These are phyloP conservation scores for Lacerta bilineata DNA, from an alignment of 2,797 vertebrate genomes.

Conservation along the genomic window DNA sequence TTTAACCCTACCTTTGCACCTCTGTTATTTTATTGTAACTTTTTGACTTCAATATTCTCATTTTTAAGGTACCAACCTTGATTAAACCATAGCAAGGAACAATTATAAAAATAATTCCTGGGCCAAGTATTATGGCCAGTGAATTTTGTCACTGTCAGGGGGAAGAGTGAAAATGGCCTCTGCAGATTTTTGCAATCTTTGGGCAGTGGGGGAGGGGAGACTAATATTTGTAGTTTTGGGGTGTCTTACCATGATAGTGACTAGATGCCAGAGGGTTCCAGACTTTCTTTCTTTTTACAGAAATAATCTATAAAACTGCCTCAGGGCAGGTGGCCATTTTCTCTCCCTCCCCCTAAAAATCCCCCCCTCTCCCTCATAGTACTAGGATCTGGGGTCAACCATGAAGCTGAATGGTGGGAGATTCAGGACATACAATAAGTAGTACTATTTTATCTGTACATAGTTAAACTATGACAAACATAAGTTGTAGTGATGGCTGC, in stretches of 20 bases:
- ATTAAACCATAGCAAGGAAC: constrained; percentile 34
- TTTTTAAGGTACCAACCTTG: constrained; percentile 53
- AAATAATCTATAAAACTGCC: no score
- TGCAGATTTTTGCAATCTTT: neutral
- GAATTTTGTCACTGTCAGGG: neutral
- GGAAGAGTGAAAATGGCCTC: neutral
- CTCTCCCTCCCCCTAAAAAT: no score
- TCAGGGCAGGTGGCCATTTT: no score
- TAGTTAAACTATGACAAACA: neutral
- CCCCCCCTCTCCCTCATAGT: no score
- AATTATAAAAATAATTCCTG: constrained; percentile 19
- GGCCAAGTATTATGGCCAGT: neutral
- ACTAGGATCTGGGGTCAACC: neutral
- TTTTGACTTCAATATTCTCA: constrained; percentile 58
- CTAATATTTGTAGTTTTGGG: neutral
- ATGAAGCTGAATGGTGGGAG: neutral
- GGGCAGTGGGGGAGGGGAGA: neutral
- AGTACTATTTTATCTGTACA: neutral
- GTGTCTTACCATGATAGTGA: neutral
- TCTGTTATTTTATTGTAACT: constrained; percentile 67
- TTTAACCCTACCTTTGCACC: constrained; percentile 30
- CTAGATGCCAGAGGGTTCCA: neutral
- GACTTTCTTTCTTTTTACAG: neutral
- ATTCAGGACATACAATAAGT: neutral
- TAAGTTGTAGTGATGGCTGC: neutral